A percentile compares a stretch with the other conserved stretches of the same genome.
Evolutionary conservation across 2,797 vertebrate genomes (phyloP).

Genomic region (Gymnoscopelus braueri): DNA sequence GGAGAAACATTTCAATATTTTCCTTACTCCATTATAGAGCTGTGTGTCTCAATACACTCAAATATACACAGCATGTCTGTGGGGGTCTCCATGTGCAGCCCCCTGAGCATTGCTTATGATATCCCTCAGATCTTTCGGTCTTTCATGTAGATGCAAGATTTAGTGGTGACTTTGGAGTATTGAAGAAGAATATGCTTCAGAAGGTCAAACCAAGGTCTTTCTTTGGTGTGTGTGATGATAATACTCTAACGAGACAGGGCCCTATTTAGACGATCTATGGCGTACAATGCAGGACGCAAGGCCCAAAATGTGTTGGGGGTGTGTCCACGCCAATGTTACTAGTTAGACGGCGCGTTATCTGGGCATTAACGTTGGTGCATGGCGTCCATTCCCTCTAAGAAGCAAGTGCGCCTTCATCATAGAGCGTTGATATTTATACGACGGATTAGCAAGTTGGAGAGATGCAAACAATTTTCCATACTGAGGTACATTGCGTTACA

Average conservation of each 20-base stretch:
- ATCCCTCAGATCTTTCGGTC: conserved; percentile 71
- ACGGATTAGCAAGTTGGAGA: too few relatives aligned
- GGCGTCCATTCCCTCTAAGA: too few relatives aligned
- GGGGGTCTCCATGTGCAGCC: conserved; percentile 63
- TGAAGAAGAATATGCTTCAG: conserved; percentile 1
- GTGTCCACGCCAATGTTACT: too few relatives aligned
- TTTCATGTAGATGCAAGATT: conserved; percentile 73
- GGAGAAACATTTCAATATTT: conserved; percentile 61
- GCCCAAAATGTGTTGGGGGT: too few relatives aligned
- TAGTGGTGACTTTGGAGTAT: conserved; percentile 41
- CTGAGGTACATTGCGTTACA: too few relatives aligned
- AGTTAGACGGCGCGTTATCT: too few relatives aligned
- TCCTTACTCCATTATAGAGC: conserved; percentile 60
- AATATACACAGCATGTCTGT: conserved; percentile 74
- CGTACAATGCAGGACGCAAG: too few relatives aligned
- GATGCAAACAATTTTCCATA: too few relatives aligned
- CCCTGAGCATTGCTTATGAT: conserved; percentile 71
- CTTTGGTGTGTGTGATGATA: conserved; percentile 42
- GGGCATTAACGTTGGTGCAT: too few relatives aligned
- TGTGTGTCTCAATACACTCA: conserved; percentile 75
- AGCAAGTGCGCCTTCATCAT: too few relatives aligned
- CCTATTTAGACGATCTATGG: too few relatives aligned
- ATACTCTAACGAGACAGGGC: conserved; percentile 4
- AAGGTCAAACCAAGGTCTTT: conserved; percentile 9
- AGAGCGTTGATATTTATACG: too few relatives aligned